Evolutionary conservation across 2,113 vertebrate genomes (phyloP), one percentile per base, ranked within the genome.

Genomic region (Zosterops pallidus): DNA sequence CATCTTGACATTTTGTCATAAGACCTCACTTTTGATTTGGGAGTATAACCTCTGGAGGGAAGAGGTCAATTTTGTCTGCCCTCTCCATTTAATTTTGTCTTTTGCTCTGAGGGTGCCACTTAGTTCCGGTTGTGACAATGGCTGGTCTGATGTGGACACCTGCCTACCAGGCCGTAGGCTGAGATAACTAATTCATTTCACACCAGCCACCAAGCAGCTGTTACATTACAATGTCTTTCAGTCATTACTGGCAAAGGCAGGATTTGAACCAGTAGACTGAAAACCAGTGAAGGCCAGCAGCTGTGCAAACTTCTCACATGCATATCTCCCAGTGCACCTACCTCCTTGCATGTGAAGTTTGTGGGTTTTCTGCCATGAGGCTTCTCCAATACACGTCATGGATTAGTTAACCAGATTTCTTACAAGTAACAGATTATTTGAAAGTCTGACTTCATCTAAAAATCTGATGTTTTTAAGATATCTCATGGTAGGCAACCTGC

Each of bases 151-250:
- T 69, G 53, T 85, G 88, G 85, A 83, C 85, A 83, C 85, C 92
- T 95, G 94, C 92, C 92, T 49, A 14, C 16, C 52, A 57, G 82
- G 64, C 94, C 91, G 84, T 70, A 75, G 89, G 49, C 91, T 86
- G 93, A 96, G 93, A 84, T 68, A 81, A 76, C 79, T 9, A 85
- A 94, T 92, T 92, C 85, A 91, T 96, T 96, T 96, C 90, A 93
- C 94, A 89, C 88, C 1, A 16, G 44, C 83, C 93, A 91, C 86
- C 82, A 47, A 80, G 84, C 90, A 97, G 92, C 95, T 96, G 91
- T 83, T 92, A 26, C 84, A 69, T 80, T 96, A 86, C 91, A 88
- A 79, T 90, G 76, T 90, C 85, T 78, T 90, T 86, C 85, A 90
- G 94, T 97, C 90, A 93, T 92, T 42, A 22, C 72, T 89, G 80